Evolutionary conservation across 1,140 invertebrate species (phyloP).

Genomic region (Samia ricini): DNA sequence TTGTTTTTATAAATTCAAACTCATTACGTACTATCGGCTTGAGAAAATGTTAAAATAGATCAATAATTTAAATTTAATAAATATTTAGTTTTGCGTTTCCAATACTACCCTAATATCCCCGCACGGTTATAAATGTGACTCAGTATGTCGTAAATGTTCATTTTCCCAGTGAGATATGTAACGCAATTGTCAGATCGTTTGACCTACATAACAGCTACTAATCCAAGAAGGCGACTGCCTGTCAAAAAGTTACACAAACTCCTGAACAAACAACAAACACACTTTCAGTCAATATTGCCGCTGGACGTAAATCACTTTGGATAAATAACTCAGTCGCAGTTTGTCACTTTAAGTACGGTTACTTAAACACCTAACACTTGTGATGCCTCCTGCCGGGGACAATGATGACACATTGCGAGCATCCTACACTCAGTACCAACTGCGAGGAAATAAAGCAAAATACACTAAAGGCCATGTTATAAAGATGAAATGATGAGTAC

Average conservation of each 20-base stretch:
- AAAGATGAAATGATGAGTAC: too few species aligned
- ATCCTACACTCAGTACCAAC: neutral
- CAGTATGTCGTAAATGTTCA: neutral
- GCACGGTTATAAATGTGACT: too few species aligned
- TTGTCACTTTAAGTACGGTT: slow-evolving; percentile 1
- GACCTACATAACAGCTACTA: neutral
- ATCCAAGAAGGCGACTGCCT: neutral
- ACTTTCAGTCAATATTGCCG: neutral
- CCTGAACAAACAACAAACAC: neutral
- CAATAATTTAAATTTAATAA: too few species aligned
- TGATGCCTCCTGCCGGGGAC: neutral
- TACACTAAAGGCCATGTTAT: too few species aligned
- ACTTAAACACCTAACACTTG: neutral
- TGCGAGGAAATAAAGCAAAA: too few species aligned
- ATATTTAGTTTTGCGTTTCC: too few species aligned
- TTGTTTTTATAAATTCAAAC: too few species aligned
- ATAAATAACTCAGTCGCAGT: neutral
- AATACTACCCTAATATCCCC: too few species aligned
- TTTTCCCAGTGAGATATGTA: neutral
- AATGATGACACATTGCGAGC: neutral
- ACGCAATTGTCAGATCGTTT: neutral
- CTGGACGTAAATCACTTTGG: neutral
- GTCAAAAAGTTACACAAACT: neutral
- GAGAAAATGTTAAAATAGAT: too few species aligned
- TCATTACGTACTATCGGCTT: too few species aligned